These are phyloP conservation scores for Lucinisca nassula DNA, from an alignment of 2,888 invertebrate genomes.

Conservation along the genomic window DNA sequence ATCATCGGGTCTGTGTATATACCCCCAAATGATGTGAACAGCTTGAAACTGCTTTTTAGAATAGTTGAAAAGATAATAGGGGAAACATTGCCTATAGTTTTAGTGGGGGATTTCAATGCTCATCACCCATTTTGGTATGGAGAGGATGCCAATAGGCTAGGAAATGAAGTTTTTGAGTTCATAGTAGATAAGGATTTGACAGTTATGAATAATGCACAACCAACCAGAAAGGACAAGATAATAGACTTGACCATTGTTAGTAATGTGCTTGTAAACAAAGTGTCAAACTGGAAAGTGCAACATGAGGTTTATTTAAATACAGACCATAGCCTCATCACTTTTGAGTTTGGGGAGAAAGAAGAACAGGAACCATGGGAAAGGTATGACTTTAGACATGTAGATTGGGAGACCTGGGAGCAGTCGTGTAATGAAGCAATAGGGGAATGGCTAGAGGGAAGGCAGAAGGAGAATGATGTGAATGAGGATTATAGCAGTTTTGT, in stretches of 20 bases:
- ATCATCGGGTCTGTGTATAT: background rate
- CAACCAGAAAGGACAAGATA: background rate
- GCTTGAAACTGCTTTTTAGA: background rate
- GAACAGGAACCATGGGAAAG: background rate
- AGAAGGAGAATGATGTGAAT: background rate
- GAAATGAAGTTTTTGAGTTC: background rate
- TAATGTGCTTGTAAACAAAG: background rate
- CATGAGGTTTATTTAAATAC: background rate
- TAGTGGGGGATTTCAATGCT: constrained; percentile 7
- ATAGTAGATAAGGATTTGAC: background rate
- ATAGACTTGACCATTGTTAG: background rate
- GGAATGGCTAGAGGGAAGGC: background rate
- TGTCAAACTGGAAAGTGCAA: background rate
- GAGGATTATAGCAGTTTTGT: no score
- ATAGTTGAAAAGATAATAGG: background rate
- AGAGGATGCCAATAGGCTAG: background rate
- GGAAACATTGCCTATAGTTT: background rate
- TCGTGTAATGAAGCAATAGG: background rate
- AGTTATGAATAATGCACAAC: background rate
- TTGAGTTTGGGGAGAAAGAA: background rate
- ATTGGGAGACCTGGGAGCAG: background rate
- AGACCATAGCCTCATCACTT: background rate
- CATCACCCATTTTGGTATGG: background rate
- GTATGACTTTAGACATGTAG: background rate
- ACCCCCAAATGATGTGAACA: background rate